These are phyloP conservation scores for Gobius niger DNA, from an alignment of 2,113 vertebrate genomes.

Conservation along the genomic window DNA sequence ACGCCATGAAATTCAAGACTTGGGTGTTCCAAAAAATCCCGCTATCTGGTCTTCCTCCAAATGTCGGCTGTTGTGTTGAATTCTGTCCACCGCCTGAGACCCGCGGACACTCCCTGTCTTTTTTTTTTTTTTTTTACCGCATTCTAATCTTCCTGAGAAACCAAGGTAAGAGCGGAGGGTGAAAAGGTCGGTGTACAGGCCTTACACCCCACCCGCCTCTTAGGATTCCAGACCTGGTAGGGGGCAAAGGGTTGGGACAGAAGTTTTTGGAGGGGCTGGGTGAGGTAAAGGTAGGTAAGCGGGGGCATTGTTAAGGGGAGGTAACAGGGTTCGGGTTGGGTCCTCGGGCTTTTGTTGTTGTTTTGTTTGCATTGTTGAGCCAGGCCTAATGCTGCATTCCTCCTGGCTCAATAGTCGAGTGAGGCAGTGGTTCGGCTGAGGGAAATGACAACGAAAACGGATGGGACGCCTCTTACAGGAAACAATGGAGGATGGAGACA, in stretches of 20 bases:
- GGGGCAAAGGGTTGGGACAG: slow-evolving; percentile 62
- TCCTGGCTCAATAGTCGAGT: slow-evolving; percentile 34
- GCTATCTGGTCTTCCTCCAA: slow-evolving; percentile 38
- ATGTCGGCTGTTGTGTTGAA: slow-evolving; percentile 18
- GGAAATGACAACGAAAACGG: slow-evolving; percentile 48
- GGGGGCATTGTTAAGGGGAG: slow-evolving; percentile 70
- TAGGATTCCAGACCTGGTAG: slow-evolving; percentile 69
- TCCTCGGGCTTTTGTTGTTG: slow-evolving; percentile 63
- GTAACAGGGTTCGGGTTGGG: slow-evolving; percentile 59
- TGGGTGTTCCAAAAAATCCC: slow-evolving; percentile 31
- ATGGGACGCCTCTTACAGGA: slow-evolving; percentile 42
- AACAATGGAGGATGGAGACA: slow-evolving; percentile 65
- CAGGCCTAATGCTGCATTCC: slow-evolving; percentile 67
- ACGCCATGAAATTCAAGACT: slow-evolving; percentile 60
- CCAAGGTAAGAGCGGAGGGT: slow-evolving; percentile 59
- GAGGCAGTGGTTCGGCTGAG: slow-evolving; percentile 34
- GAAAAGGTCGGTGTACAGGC: slow-evolving; percentile 59
- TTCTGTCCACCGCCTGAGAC: slow-evolving; percentile 32
- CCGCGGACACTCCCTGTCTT: slow-evolving; percentile 59
- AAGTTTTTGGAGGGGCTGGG: slow-evolving; percentile 46
- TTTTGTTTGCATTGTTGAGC: slow-evolving; percentile 76
- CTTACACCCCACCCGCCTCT: slow-evolving; percentile 1
- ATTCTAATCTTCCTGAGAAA: slow-evolving; percentile 76
- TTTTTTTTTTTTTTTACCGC: slow-evolving; percentile 14
- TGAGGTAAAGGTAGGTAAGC: slow-evolving; percentile 57